These are phyloP conservation scores for Trachelipus rathkii DNA, from an alignment of 1,140 invertebrate species.

Conservation along the genomic window DNA sequence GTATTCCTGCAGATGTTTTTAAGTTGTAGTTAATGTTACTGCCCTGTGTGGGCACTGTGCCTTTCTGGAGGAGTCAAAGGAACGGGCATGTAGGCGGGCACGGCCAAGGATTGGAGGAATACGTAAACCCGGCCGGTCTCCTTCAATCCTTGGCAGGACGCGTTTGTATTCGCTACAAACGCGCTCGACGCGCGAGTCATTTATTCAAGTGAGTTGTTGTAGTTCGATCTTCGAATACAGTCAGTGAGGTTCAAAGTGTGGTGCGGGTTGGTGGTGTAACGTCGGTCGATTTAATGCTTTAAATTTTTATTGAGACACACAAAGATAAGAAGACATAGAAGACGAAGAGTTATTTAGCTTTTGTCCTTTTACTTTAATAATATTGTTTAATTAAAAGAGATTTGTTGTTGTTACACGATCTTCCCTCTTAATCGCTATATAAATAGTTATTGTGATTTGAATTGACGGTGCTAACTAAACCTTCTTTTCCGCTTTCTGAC, in stretches of 20 bases:
- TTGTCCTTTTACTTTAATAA: too few species aligned
- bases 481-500: too few species aligned
- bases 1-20: not conserved
- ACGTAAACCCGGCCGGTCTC: not conserved
- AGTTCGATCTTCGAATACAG: not conserved
- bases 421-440: too few species aligned
- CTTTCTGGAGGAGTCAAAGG: not conserved
- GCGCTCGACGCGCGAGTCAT: not conserved
- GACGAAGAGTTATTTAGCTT: too few species aligned
- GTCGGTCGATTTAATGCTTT: too few species aligned
- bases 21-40: not conserved
- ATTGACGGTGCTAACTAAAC: too few species aligned
- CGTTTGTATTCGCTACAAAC: not conserved
- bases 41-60: constrained; percentile 6
- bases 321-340: too few species aligned
- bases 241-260: not conserved
- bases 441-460: too few species aligned
- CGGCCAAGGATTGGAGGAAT: constrained; percentile 10
- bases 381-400: too few species aligned
- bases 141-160: constrained; percentile 5
- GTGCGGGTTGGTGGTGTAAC: constrained; percentile 4
- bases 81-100: constrained; percentile 4
- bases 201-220: not conserved
- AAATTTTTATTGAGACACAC: too few species aligned
- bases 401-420: too few species aligned